These are phyloP conservation scores for Drosophila ercepeae DNA, from an alignment of 1,140 invertebrate species.

Conservation along the genomic window DNA sequence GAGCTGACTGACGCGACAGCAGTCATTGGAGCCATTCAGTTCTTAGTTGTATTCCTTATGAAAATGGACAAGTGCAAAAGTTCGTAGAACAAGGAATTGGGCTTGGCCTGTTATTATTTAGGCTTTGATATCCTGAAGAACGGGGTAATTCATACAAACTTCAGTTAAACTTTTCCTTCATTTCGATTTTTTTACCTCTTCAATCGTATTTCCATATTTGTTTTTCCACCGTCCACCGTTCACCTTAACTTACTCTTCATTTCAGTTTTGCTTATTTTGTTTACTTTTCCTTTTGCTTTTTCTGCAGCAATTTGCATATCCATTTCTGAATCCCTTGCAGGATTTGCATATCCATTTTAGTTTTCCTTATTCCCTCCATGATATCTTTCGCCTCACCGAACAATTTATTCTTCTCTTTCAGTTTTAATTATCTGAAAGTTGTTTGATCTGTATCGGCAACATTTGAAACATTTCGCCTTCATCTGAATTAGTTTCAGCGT, in stretches of 20 bases:
- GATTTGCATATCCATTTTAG: constrained; percentile 32
- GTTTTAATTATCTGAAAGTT: constrained; percentile 52
- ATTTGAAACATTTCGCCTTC: constrained; percentile 26
- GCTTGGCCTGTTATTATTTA: constrained; percentile 26
- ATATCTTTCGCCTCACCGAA: constrained; percentile 26
- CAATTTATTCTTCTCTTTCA: constrained; percentile 42
- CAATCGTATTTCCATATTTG: constrained; percentile 34
- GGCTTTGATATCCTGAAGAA: background rate
- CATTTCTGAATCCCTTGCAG: constrained; percentile 36
- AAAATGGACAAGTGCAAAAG: constrained; percentile 26
- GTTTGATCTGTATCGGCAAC: constrained; percentile 40
- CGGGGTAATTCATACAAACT: background rate
- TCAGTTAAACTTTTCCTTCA: background rate
- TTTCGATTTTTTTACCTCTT: background rate
- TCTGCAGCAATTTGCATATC: constrained; percentile 38
- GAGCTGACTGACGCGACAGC: constrained; percentile 19
- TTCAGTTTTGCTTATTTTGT: constrained; percentile 25
- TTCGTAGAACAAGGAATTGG: constrained; percentile 23
- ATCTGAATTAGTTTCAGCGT: constrained; percentile 24
- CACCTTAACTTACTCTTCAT: constrained; percentile 20
- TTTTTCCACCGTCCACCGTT: constrained; percentile 17
- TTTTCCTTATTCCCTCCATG: constrained; percentile 1
- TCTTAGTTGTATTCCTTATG: constrained; percentile 21
- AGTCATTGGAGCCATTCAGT: constrained; percentile 4
- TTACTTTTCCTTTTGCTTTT: constrained; percentile 28